phyloP scores from a whole-genome alignment of 2,797 vertebrate genomes.

The Dicrostonyx torquatus region DNA sequence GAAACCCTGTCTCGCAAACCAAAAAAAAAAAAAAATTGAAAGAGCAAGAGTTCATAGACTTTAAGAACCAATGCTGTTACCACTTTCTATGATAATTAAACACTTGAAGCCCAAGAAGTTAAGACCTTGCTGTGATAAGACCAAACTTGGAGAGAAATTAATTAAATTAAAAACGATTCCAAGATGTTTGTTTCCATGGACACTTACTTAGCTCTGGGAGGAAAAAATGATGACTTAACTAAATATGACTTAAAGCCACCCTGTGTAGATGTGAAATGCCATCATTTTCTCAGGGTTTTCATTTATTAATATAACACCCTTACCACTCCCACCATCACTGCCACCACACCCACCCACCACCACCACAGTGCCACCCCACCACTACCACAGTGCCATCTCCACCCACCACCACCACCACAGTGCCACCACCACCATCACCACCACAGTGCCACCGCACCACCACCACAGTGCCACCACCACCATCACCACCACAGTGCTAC shows the following conservation, averaged over 20 bases:
- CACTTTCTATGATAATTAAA: constrained; percentile 26
- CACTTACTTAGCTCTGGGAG: constrained; percentile 68
- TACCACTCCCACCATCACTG: neutral
- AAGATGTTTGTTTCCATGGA: constrained; percentile 78
- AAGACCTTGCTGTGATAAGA: neutral
- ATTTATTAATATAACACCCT: constrained; percentile 52
- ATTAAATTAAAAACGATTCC: constrained; percentile 68
- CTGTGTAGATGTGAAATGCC: constrained; percentile 69
- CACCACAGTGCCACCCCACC: no score
- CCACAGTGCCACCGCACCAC: no score
- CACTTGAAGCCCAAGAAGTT: neutral
- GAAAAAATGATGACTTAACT: constrained; percentile 71
- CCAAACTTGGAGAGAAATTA: constrained; percentile 57
- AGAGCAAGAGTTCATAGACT: neutral
- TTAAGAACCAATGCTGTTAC: neutral
- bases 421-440: no score
- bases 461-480: neutral
- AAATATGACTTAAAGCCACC: constrained; percentile 75
- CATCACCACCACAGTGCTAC: no score
- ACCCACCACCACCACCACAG: neutral
- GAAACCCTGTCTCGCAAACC: no score
- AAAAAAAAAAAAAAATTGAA: no score
- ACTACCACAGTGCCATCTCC: no score
- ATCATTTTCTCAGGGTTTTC: constrained; percentile 61
- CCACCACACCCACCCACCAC: neutral